Conservation (phyloP, 2,888 invertebrate species). For the Tuberolachnus salignus region DNA sequence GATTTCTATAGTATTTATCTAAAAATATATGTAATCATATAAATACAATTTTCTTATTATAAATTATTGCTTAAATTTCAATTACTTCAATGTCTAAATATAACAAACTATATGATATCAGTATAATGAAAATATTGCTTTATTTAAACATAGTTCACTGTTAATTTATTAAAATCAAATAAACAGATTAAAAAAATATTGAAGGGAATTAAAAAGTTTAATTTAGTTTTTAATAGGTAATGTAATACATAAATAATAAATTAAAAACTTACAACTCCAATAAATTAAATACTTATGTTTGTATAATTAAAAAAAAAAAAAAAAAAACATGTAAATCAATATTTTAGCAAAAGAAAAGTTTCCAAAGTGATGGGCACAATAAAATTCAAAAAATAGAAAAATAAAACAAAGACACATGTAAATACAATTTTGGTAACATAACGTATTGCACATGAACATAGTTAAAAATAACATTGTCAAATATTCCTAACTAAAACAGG, state of each 20-base stretch:
- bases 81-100: slow-evolving; percentile 15
- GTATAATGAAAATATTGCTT: slow-evolving; percentile 34
- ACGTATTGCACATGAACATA: slow-evolving; percentile 49
- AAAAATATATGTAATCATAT: slow-evolving; percentile 21
- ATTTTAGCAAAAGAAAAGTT: slow-evolving; percentile 24
- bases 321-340: not conserved
- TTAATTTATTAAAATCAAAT: slow-evolving; percentile 23
- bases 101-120: slow-evolving; percentile 38
- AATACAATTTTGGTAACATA: slow-evolving; percentile 52
- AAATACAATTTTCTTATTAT: slow-evolving; percentile 30
- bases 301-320: slow-evolving; percentile 19
- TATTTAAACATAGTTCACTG: slow-evolving; percentile 9
- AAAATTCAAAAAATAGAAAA: slow-evolving; percentile 34
- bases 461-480: slow-evolving; percentile 32
- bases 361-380: slow-evolving; percentile 52
- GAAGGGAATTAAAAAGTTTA: slow-evolving; percentile 24
- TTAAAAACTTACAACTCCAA: slow-evolving; percentile 34
- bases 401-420: slow-evolving; percentile 40
- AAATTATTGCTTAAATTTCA: slow-evolving; percentile 49
- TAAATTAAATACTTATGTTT: slow-evolving; percentile 22
- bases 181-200: slow-evolving; percentile 19
- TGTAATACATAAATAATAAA: slow-evolving; percentile 34
- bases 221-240: slow-evolving; percentile 26
- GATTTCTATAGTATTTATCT: not conserved
- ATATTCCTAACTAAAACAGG: slow-evolving; percentile 20